Evolutionary conservation across 2,797 vertebrate species (phyloP).

Genomic region (Pseudomugil tenellus): DNA sequence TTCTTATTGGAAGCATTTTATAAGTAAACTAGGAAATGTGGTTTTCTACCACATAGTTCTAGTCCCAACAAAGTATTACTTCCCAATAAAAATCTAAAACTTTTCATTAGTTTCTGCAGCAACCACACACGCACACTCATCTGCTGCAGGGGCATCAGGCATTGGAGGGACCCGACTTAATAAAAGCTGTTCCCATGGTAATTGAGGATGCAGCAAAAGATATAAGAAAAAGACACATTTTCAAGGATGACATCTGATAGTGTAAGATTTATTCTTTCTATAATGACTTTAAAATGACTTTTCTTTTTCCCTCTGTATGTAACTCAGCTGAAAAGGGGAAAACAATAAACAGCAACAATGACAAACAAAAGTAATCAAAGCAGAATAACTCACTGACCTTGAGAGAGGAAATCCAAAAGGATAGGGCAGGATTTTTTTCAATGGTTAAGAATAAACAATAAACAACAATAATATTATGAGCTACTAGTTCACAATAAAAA

Average conservation of each 20-base stretch:
- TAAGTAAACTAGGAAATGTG: too few species aligned
- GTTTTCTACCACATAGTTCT: background rate
- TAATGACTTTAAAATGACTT: background rate
- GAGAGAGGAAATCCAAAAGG: background rate
- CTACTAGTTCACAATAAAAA: too few species aligned
- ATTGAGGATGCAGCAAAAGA: slow-evolving; percentile 52
- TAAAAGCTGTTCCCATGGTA: slow-evolving; percentile 43
- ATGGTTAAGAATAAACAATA: background rate
- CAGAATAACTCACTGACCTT: background rate
- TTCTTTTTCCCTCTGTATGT: background rate
- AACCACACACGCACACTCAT: background rate
- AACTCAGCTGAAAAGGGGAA: background rate
- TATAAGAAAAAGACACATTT: slow-evolving; percentile 1
- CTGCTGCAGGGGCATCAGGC: background rate
- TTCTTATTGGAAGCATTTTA: too few species aligned
- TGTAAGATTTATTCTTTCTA: background rate
- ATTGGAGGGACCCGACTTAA: slow-evolving; percentile 8
- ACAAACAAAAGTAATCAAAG: background rate
- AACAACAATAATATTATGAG: background rate
- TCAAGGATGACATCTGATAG: background rate
- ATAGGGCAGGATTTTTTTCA: background rate
- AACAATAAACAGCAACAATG: too few species aligned
- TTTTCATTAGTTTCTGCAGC: background rate
- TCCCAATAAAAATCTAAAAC: background rate
- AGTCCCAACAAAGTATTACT: background rate